These are phyloP conservation scores for Chloroceryle aenea DNA, from an alignment of 2,113 vertebrate species.

Conservation along the genomic window DNA sequence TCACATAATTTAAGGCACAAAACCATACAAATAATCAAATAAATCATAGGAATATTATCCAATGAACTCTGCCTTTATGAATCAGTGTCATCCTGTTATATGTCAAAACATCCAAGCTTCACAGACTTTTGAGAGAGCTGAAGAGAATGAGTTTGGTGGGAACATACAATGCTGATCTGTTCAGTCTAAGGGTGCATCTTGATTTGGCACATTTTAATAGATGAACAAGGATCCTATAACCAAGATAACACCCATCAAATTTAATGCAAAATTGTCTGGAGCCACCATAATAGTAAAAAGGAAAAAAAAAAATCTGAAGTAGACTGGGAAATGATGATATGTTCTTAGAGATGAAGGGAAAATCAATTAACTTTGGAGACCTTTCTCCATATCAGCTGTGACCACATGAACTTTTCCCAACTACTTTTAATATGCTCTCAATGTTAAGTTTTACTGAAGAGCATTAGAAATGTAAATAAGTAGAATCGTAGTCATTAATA, in stretches of 20 bases:
- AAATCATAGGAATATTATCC: slow-evolving; percentile 23
- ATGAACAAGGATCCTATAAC: not conserved
- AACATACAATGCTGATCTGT: not conserved
- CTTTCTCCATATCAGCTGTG: not conserved
- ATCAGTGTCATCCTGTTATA: not conserved
- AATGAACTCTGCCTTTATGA: slow-evolving; percentile 19
- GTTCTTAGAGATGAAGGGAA: not conserved
- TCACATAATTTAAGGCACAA: slow-evolving; percentile 18
- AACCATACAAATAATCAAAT: slow-evolving; percentile 33
- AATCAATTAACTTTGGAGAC: not conserved
- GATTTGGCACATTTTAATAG: not conserved
- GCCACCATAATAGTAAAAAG: not conserved
- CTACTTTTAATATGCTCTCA: not conserved
- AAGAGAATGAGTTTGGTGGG: not conserved
- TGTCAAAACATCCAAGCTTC: not conserved
- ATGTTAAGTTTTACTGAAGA: not conserved
- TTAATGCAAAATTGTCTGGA: not conserved
- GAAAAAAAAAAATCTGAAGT: not conserved
- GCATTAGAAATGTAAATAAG: not conserved
- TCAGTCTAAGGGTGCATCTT: not conserved
- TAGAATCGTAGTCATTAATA: not conserved
- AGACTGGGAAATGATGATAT: not conserved
- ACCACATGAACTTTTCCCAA: not conserved
- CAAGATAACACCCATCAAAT: not conserved
- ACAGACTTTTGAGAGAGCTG: not conserved